Evolutionary conservation across 2,888 invertebrate species (phyloP).

Genomic region (Lasioglossum calceatum): DNA sequence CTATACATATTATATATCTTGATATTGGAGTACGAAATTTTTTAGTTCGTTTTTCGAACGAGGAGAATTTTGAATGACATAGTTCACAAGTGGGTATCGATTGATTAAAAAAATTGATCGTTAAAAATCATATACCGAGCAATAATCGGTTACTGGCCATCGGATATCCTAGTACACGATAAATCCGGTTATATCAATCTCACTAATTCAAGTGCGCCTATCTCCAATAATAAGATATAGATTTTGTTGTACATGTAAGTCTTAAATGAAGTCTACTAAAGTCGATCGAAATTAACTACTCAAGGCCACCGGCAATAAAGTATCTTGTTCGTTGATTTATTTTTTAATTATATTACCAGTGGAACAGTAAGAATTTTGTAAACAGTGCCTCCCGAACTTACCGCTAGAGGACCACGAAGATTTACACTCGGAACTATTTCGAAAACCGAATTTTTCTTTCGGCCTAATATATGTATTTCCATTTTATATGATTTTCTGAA

Average conservation of each 20-base stretch:
- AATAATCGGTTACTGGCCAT: background rate
- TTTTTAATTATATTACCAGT: background rate
- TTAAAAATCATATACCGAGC: background rate
- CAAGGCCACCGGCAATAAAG: background rate
- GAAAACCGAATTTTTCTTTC: no score
- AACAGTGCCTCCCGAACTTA: background rate
- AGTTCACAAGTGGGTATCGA: background rate
- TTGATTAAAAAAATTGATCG: background rate
- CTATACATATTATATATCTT: background rate
- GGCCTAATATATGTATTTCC: no score
- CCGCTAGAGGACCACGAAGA: constrained; percentile 1
- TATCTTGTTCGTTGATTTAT: background rate
- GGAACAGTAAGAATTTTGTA: constrained; percentile 6
- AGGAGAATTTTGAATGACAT: background rate
- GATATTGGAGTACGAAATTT: background rate
- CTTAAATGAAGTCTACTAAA: constrained; percentile 8
- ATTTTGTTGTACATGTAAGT: background rate
- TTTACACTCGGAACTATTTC: no score
- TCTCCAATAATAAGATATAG: background rate
- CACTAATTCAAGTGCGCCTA: background rate
- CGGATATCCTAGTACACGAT: constrained; percentile 6
- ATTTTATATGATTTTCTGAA: no score
- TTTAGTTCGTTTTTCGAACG: background rate
- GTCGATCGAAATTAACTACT: background rate
- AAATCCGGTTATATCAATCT: constrained; percentile 18